These are phyloP conservation scores for Enhydra lutris DNA, from an alignment of 2,113 vertebrate species.

Conservation along the genomic window DNA sequence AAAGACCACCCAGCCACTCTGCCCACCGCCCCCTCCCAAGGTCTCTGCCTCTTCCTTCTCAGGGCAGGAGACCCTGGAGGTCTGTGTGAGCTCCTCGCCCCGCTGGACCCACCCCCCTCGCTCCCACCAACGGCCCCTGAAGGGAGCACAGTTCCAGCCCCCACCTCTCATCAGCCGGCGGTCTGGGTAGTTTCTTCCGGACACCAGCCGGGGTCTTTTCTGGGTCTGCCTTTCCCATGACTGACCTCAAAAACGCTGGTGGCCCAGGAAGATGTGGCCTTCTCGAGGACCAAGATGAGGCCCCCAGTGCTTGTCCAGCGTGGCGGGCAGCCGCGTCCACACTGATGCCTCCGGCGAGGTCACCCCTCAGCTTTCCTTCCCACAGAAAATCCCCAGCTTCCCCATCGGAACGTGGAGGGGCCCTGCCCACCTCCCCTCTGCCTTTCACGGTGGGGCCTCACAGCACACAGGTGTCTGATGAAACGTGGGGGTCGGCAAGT, in stretches of 20 bases:
- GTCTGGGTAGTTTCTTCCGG: not conserved
- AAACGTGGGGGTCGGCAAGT: not conserved
- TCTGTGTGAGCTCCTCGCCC: rapidly evolving
- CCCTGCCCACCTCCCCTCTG: rapidly evolving
- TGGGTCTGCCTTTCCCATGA: not conserved
- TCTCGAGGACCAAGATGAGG: rapidly evolving
- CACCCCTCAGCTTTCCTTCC: rapidly evolving
- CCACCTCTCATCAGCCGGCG: not conserved
- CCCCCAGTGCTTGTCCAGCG: not conserved
- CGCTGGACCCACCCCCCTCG: no score
- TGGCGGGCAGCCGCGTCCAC: not conserved
- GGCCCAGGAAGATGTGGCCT: not conserved
- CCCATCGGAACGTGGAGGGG: rapidly evolving
- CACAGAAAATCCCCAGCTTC: not conserved
- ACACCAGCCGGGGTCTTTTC: not conserved
- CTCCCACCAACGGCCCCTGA: not conserved
- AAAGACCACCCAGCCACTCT: not conserved
- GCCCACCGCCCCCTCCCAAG: not conserved
- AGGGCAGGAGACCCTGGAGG: no score
- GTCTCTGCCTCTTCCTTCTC: not conserved
- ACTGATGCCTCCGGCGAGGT: rapidly evolving
- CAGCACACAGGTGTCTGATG: not conserved
- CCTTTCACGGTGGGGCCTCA: rapidly evolving
- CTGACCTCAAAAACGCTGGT: not conserved
- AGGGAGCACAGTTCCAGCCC: no score